phyloP scores from a whole-genome alignment of 2,888 invertebrate species.

The Dusona sp. region DNA sequence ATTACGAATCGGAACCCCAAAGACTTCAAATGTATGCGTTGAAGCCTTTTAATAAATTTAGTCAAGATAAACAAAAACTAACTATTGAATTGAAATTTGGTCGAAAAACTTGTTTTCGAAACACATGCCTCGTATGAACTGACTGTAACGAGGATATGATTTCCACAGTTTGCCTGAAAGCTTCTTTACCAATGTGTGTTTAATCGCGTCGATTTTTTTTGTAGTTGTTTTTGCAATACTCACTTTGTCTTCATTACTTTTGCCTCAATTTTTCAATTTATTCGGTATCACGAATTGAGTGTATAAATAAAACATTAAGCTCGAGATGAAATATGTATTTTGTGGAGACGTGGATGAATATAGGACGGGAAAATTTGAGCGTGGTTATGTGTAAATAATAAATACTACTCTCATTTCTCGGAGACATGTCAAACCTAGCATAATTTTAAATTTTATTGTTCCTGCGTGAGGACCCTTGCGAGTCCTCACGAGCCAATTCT shows the following conservation, averaged over 20 bases:
- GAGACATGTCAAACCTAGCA: background rate
- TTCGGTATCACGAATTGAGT: slow-evolving; percentile 1
- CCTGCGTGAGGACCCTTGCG: background rate
- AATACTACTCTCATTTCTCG: background rate
- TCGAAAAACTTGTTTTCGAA: slow-evolving; percentile 10
- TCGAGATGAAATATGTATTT: slow-evolving; percentile 30
- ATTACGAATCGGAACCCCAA: too few relatives aligned
- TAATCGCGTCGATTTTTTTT: slow-evolving; percentile 24
- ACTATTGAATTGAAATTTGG: background rate
- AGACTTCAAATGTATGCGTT: too few relatives aligned
- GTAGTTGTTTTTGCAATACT: slow-evolving; percentile 17
- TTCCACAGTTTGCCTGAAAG: slow-evolving; percentile 18
- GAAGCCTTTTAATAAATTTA: background rate
- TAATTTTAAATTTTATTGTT: background rate
- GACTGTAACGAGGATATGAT: slow-evolving; percentile 53
- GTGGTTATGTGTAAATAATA: background rate
- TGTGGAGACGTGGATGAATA: slow-evolving; percentile 27
- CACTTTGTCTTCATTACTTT: slow-evolving; percentile 19
- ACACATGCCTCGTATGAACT: slow-evolving; percentile 5
- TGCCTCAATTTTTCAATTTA: slow-evolving; percentile 37
- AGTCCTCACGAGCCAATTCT: too few relatives aligned
- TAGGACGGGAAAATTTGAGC: slow-evolving; percentile 5
- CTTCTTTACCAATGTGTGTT: slow-evolving; percentile 30
- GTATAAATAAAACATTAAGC: slow-evolving; percentile 18
- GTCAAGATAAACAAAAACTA: background rate